phyloP scores from a whole-genome alignment of 2,113 vertebrate species.

The Promerops cafer region DNA sequence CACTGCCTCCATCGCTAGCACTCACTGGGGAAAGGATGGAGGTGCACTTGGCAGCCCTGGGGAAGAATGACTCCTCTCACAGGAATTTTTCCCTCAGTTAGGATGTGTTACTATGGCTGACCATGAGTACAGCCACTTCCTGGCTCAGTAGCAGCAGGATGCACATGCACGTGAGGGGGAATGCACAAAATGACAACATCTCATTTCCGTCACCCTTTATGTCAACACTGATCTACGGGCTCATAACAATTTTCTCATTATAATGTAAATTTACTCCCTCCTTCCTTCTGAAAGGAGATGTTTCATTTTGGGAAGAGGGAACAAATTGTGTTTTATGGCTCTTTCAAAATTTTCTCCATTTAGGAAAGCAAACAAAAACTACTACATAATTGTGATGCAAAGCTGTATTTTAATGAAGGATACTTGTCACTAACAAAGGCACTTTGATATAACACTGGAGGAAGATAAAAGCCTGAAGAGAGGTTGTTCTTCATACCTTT shows the following conservation, averaged over 20 bases:
- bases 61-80: neutral
- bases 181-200: slow-evolving; percentile 7
- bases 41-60: neutral
- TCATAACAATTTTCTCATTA: slow-evolving; percentile 27
- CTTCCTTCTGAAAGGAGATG: slow-evolving; percentile 27
- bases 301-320: slow-evolving; percentile 34
- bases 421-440: neutral
- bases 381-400: slow-evolving; percentile 27
- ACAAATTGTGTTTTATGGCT: slow-evolving; percentile 48
- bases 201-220: slow-evolving; percentile 1
- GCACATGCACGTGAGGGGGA: neutral
- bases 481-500: neutral
- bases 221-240: slow-evolving; percentile 18
- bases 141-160: neutral
- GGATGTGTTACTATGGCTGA: neutral
- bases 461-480: neutral
- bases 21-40: neutral
- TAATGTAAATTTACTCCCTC: slow-evolving; percentile 43
- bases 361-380: slow-evolving; percentile 40
- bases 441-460: neutral
- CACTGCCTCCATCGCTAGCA: accelerated
- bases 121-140: neutral
- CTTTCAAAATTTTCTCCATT: slow-evolving; percentile 46
- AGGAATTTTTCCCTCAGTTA: neutral
- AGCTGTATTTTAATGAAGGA: neutral